Conservation (phyloP, 2,113 vertebrate genomes). For the Heteronetta atricapilla region DNA sequence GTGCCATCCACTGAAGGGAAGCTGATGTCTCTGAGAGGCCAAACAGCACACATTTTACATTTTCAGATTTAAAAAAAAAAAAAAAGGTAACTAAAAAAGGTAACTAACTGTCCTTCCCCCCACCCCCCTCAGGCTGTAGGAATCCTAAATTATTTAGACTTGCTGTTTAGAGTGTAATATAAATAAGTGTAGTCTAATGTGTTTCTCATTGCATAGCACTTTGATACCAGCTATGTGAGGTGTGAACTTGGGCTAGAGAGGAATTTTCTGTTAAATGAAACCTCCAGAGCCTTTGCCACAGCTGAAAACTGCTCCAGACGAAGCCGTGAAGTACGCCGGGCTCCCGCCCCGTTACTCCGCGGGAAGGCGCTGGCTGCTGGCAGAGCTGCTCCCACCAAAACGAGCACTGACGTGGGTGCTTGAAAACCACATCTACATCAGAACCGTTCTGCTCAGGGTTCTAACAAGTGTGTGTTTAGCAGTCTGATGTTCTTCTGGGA, state of each 20-base stretch:
- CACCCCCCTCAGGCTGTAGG: neutral
- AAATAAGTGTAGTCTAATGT: constrained; percentile 15
- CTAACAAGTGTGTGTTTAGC: neutral
- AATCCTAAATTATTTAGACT: constrained; percentile 22
- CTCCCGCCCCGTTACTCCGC: neutral
- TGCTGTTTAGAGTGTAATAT: neutral
- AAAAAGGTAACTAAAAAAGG: too few relatives aligned
- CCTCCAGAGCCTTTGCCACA: neutral
- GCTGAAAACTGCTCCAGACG: neutral
- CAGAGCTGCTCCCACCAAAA: neutral
- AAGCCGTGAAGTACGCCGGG: neutral
- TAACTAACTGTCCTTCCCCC: neutral
- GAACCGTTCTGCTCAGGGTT: neutral
- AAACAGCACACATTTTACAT: neutral
- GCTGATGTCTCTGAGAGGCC: neutral
- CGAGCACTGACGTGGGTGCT: neutral
- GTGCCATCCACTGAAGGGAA: neutral
- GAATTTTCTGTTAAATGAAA: constrained; percentile 31
- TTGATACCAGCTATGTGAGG: neutral
- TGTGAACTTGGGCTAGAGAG: neutral
- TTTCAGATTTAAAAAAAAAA: neutral
- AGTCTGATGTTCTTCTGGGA: neutral
- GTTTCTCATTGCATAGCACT: constrained; percentile 2
- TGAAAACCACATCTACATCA: neutral
- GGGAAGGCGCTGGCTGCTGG: neutral